Evolutionary conservation across 2,888 invertebrate genomes (phyloP), one percentile per base, ranked within the genome.

Genomic region (Polydrusus pterygomalis): DNA sequence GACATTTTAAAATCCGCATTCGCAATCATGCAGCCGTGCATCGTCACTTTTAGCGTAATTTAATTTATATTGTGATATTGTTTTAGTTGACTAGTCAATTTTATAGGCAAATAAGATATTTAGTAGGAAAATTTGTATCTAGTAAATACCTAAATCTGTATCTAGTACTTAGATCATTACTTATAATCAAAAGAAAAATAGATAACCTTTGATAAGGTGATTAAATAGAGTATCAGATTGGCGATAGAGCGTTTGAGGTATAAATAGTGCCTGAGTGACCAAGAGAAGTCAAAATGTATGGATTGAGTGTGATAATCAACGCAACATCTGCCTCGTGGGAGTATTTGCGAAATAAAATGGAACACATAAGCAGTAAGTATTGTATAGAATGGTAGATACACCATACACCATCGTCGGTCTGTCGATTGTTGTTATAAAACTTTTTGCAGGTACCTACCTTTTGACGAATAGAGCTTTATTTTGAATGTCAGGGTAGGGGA

Each of bases 311-410:
- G 74, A 74, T 86, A 43, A 81, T 85, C 72, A 86, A 86, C 79
- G 84, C 84, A 30, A 86, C 86, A 6, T 82, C 81, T 69, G 80
- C 82, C 77, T 84, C 85, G 7, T 80, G 84, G 77, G 81, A 85
- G 64, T 80, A 85, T 79, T 83, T 85, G 30, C 84, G 84, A 78
- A 72, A 62, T 49, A 86, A 85, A 63, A 77, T 86, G 80, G 85
- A 86, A 76, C 80, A 85, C 60, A 80, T 80, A 13, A 15, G 8
- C 34, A 17, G 58, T 60, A 60, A 60, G 58, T 60, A 60, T 30
- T 9, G 3, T 25, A 25, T 25, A 25, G 5, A 25, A 25, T 5
- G 25, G 25, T 25, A 25, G 25, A 25, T n/a, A n/a, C n/a, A n/a
- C n/a, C n/a, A n/a, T n/a, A n/a, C n/a, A n/a, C n/a, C n/a, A n/a